A percentile compares a stretch with the other conserved stretches of the same genome.
Conservation (phyloP, 2,797 vertebrate species). For the Gobio occitaniae region DNA sequence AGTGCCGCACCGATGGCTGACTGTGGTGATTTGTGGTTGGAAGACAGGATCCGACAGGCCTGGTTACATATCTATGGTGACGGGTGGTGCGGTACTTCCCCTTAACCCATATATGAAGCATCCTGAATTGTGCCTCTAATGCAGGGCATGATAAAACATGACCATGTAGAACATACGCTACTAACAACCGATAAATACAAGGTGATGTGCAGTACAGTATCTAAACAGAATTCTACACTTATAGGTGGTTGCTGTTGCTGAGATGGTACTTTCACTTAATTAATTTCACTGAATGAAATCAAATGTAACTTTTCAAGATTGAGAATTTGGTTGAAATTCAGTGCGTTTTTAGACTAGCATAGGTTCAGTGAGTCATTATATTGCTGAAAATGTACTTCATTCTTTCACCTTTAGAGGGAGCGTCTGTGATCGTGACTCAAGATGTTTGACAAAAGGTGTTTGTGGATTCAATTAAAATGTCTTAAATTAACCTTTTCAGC, state of each 20-base stretch:
- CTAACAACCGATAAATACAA: slow-evolving; percentile 3
- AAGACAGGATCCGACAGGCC: slow-evolving; percentile 45
- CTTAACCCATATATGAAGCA: slow-evolving; percentile 36
- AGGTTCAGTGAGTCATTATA: neutral
- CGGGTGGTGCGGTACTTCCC: slow-evolving; percentile 36
- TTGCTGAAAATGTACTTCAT: neutral
- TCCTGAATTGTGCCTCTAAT: slow-evolving; percentile 32
- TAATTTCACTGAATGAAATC: neutral
- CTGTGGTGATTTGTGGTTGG: slow-evolving; percentile 41
- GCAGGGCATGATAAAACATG: slow-evolving; percentile 43
- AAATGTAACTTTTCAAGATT: neutral
- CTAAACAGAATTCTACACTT: neutral
- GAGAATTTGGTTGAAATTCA: neutral
- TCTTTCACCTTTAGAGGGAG: slow-evolving; percentile 3
- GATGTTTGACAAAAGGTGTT: neutral
- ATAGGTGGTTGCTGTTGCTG: neutral
- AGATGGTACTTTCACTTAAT: neutral
- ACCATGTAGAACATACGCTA: slow-evolving; percentile 1
- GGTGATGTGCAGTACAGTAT: neutral
- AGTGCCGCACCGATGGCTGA: slow-evolving; percentile 18
- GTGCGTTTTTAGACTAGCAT: neutral
- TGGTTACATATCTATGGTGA: slow-evolving; percentile 33
- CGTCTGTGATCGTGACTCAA: neutral
- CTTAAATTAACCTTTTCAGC: neutral
- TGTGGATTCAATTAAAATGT: neutral